Evolutionary conservation across 2,113 vertebrate genomes (phyloP).

Genomic region (Notothenia coriiceps): DNA sequence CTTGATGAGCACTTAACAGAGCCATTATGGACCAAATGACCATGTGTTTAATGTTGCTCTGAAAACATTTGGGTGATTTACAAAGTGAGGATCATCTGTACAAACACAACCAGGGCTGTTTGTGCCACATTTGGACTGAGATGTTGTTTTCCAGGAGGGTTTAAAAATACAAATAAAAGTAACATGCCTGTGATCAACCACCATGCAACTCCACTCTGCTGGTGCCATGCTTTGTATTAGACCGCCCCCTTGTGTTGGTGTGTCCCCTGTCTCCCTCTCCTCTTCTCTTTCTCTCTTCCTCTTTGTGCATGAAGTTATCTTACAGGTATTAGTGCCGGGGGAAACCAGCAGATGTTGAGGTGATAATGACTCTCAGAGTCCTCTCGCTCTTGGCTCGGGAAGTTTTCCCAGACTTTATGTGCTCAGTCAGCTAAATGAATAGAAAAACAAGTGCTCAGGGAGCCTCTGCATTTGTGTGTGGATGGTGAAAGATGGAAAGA

Average conservation of each 20-base stretch:
- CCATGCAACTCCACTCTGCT: neutral
- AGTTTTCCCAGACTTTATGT: conserved; percentile 72
- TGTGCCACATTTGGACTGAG: conserved; percentile 10
- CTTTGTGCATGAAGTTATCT: conserved; percentile 49
- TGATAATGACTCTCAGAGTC: conserved; percentile 71
- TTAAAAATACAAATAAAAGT: conserved; percentile 2
- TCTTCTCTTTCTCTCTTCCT: neutral
- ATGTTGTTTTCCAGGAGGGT: conserved; percentile 33
- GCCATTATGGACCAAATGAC: conserved; percentile 55
- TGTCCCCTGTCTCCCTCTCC: neutral
- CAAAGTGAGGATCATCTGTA: conserved; percentile 49
- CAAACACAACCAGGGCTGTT: conserved; percentile 44
- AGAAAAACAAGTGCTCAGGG: conserved; percentile 65
- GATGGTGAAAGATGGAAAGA: conserved; percentile 62
- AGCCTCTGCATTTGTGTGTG: conserved; percentile 19
- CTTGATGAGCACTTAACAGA: conserved; percentile 70
- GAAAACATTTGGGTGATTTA: conserved; percentile 43
- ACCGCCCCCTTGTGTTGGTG: conserved; percentile 75
- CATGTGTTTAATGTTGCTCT: conserved; percentile 40
- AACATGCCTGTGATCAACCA: conserved; percentile 28
- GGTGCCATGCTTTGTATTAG: conserved; percentile 64
- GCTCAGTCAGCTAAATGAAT: conserved; percentile 65
- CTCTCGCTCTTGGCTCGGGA: conserved; percentile 60
- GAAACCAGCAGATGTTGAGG: conserved; percentile 76
- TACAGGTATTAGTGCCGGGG: conserved; percentile 47